Conservation (phyloP, 1,140 invertebrate genomes). For the Panagrolaimus sp. region DNA sequence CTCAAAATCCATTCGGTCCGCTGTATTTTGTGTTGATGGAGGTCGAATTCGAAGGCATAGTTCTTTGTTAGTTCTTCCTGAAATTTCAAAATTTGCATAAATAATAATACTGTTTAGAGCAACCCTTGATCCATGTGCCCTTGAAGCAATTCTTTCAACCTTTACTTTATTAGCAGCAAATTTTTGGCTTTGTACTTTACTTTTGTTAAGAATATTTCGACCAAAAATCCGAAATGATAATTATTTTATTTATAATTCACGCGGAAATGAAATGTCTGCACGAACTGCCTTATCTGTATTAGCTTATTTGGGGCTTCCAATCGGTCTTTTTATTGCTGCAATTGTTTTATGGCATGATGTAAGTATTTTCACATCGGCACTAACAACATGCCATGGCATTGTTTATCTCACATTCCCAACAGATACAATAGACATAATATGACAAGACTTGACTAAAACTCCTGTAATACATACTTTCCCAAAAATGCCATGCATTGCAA, state of each 20-base stretch:
- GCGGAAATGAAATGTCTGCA: conserved; percentile 4
- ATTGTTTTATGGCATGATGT: not conserved
- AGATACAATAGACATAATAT: too few species aligned
- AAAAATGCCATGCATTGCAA: too few species aligned
- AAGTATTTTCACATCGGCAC: too few species aligned
- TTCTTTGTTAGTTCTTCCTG: too few species aligned
- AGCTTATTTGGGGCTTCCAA: not conserved
- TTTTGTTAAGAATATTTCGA: conserved; percentile 5
- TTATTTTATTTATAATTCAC: not conserved
- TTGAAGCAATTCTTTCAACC: not conserved
- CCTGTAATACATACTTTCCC: too few species aligned
- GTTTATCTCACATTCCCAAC: too few species aligned
- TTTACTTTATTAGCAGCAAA: not conserved
- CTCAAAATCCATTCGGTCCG: not conserved
- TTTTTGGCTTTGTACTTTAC: not conserved
- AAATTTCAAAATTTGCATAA: too few species aligned
- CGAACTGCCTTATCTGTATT: not conserved
- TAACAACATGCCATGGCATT: too few species aligned
- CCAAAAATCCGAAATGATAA: conserved; percentile 2
- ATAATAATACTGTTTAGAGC: not conserved
- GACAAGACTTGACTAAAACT: too few species aligned
- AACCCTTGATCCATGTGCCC: conserved; percentile 1
- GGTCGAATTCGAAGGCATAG: not conserved
- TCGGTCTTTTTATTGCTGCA: not conserved
- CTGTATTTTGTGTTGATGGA: not conserved